Conservation (phyloP, 2,113 vertebrate species). For the Phalacrocorax pelagicus region DNA sequence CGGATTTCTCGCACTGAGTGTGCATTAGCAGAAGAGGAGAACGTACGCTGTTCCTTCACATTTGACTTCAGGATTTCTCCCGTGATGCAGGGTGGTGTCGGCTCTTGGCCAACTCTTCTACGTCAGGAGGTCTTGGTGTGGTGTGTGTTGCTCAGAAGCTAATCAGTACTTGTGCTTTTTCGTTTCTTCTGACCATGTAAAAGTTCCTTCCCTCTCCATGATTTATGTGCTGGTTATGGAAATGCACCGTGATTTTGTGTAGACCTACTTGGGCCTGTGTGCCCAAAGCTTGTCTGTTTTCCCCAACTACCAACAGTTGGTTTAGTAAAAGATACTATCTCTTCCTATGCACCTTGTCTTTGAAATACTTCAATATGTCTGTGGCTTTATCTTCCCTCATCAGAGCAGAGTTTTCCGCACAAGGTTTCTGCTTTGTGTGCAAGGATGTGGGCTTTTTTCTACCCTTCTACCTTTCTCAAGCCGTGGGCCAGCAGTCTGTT, state of each 20-base stretch:
- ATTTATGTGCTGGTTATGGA: not conserved
- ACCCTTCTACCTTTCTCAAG: not conserved
- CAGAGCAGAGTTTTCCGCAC: not conserved
- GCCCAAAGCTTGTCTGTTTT: not conserved
- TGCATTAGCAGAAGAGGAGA: not conserved
- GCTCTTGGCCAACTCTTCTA: not conserved
- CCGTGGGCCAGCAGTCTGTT: not conserved
- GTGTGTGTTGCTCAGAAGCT: not conserved
- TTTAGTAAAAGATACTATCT: not conserved
- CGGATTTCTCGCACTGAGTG: fast-evolving
- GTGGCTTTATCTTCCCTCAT: not conserved
- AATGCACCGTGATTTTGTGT: not conserved
- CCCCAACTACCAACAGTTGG: not conserved
- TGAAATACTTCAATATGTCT: not conserved
- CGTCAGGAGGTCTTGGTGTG: not conserved
- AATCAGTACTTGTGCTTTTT: not conserved
- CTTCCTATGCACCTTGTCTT: not conserved
- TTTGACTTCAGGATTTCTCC: not conserved
- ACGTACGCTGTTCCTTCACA: fast-evolving
- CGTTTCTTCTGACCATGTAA: not conserved
- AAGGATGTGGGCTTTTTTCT: not conserved
- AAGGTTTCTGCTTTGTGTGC: not conserved
- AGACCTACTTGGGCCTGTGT: not conserved
- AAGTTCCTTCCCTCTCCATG: not conserved
- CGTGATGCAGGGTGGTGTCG: fast-evolving